Conservation (phyloP, 2,888 invertebrate species). For the Agrotis segetum region DNA sequence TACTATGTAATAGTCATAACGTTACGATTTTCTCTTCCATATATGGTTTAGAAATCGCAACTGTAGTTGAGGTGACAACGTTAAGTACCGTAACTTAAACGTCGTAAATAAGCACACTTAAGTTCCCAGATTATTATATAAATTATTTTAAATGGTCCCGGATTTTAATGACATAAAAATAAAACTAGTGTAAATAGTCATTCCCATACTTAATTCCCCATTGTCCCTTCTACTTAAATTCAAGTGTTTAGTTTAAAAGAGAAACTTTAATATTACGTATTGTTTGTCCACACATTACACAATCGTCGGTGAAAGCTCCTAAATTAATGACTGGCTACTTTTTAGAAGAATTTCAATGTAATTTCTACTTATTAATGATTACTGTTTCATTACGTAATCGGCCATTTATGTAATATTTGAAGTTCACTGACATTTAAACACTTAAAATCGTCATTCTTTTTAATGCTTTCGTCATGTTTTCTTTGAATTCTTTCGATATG, state of each 20-base stretch:
- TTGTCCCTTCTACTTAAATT: constrained; percentile 54
- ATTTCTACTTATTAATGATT: constrained; percentile 68
- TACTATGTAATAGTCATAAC: constrained; percentile 28
- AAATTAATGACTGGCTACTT: constrained; percentile 73
- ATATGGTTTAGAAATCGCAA: constrained; percentile 27
- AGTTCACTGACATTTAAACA: constrained; percentile 40
- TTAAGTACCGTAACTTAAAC: constrained; percentile 7
- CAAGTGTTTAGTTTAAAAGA: constrained; percentile 66
- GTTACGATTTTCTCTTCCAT: constrained; percentile 37
- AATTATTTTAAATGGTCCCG: constrained; percentile 44
- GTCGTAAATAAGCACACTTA: constrained; percentile 5
- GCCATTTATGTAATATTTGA: constrained; percentile 48
- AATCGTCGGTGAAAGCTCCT: constrained; percentile 73
- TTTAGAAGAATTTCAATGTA: constrained; percentile 70
- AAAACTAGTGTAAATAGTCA: constrained; percentile 25
- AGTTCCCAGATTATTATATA: constrained; percentile 44
- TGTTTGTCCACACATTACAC: constrained; percentile 71
- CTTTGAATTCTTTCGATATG: constrained; percentile 1
- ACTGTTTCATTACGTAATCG: constrained; percentile 64
- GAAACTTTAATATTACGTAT: constrained; percentile 71
- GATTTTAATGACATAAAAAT: constrained; percentile 38
- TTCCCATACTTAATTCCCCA: constrained; percentile 53
- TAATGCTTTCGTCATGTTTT: constrained; percentile 16
- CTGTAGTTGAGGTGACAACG: constrained; percentile 6
- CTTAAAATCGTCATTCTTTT: constrained; percentile 15